phyloP scores from a whole-genome alignment of 2,797 vertebrate species.

The Siniperca obscura region DNA sequence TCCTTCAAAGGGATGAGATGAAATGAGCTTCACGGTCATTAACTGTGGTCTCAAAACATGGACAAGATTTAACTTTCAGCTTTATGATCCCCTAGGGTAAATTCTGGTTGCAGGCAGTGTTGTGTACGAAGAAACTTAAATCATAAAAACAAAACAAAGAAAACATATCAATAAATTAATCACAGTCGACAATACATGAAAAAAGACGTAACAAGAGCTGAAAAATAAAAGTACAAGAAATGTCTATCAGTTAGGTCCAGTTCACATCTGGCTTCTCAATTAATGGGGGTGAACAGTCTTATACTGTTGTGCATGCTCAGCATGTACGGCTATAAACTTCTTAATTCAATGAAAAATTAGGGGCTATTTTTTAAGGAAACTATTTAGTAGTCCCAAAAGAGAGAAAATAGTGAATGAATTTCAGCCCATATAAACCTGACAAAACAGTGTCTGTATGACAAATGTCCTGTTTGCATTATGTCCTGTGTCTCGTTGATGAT shows the following conservation, averaged over 20 bases:
- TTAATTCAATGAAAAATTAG: constrained; percentile 27
- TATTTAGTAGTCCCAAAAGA: constrained; percentile 10
- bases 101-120: not conserved
- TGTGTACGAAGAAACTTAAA: not conserved
- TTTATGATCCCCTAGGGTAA: not conserved
- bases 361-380: constrained; percentile 8
- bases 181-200: not conserved
- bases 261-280: constrained; percentile 40
- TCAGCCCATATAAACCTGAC: constrained; percentile 43
- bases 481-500: constrained; percentile 35
- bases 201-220: not conserved
- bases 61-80: not conserved
- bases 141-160: constrained; percentile 4
- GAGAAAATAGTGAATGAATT: constrained; percentile 49
- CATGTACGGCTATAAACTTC: constrained; percentile 7
- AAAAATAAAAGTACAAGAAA: constrained; percentile 6
- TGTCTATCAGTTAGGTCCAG: not conserved
- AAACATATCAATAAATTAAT: not conserved
- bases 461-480: constrained; percentile 69
- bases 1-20: not conserved
- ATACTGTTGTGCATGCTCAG: not conserved
- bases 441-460: constrained; percentile 71
- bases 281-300: not conserved
- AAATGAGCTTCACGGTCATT: not conserved
- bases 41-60: not conserved